A percentile compares a stretch with the other conserved stretches of the same genome.
phyloP scores from a whole-genome alignment of 1,140 invertebrate species.

The Euura lappo region DNA sequence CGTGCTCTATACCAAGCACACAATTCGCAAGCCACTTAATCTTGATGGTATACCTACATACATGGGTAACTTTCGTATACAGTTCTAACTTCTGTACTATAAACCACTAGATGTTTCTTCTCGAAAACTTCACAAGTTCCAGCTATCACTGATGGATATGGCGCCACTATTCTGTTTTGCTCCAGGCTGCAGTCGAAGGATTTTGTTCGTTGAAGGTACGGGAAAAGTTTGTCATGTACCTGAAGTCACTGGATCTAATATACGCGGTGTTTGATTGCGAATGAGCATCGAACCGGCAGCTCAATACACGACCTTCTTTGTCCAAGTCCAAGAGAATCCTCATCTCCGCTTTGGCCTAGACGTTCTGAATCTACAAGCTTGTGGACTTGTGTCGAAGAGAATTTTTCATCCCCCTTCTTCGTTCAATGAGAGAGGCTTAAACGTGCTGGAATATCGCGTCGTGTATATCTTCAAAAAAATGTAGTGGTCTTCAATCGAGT shows the following conservation, averaged over 20 bases:
- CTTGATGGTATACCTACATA: neutral
- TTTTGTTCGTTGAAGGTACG: neutral
- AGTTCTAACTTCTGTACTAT: neutral
- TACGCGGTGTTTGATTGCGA: neutral
- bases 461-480: too few relatives aligned
- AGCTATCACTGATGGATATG: slow-evolving; percentile 2
- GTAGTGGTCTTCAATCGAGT: too few relatives aligned
- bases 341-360: too few relatives aligned
- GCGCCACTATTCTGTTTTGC: slow-evolving; percentile 1
- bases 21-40: neutral
- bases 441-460: too few relatives aligned
- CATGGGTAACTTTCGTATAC: neutral
- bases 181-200: neutral
- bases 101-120: neutral
- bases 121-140: neutral
- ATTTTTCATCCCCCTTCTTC: too few relatives aligned
- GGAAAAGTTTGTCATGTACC: neutral
- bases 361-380: too few relatives aligned
- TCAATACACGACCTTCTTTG: too few relatives aligned
- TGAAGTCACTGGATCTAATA: neutral
- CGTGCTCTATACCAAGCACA: neutral
- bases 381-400: too few relatives aligned
- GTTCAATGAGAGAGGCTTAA: too few relatives aligned
- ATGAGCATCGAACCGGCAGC: too few relatives aligned
- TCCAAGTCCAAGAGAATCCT: too few relatives aligned